These are phyloP conservation scores for Haemorhous mexicanus DNA, from an alignment of 2,113 vertebrate genomes.

Conservation along the genomic window DNA sequence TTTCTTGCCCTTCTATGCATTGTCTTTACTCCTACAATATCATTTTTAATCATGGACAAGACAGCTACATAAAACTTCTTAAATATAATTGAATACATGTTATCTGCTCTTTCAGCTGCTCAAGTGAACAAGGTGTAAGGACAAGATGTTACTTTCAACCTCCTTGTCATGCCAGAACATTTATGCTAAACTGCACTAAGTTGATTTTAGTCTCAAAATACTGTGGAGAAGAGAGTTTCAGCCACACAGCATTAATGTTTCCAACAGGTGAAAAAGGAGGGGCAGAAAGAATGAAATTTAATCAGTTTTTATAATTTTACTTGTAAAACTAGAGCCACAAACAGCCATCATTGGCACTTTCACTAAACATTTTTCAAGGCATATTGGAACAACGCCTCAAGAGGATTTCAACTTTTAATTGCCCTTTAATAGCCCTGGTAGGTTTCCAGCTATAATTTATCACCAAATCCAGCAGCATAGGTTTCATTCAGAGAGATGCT, in stretches of 20 bases:
- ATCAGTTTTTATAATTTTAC: not conserved
- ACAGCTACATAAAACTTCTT: not conserved
- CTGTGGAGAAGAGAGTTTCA: not conserved
- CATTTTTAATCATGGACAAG: not conserved
- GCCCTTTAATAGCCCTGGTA: not conserved
- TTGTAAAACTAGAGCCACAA: not conserved
- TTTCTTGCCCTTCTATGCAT: conserved; percentile 5
- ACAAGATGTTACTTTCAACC: not conserved
- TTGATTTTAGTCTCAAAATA: not conserved
- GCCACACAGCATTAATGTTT: not conserved
- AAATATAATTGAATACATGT: not conserved
- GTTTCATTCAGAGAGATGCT: conserved; percentile 16
- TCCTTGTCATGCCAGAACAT: not conserved
- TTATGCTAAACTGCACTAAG: not conserved
- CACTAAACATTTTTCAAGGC: not conserved
- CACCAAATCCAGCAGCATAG: not conserved
- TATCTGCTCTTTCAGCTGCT: not conserved
- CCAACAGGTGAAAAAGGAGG: not conserved
- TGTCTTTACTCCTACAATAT: not conserved
- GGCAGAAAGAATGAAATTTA: not conserved
- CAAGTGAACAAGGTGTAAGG: not conserved
- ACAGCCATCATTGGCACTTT: not conserved
- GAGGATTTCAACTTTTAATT: not conserved
- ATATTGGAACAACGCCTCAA: not conserved
- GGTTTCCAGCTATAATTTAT: conserved; percentile 5